Evolutionary conservation across 2,797 vertebrate species (phyloP).

Genomic region (Glossophaga mutica): DNA sequence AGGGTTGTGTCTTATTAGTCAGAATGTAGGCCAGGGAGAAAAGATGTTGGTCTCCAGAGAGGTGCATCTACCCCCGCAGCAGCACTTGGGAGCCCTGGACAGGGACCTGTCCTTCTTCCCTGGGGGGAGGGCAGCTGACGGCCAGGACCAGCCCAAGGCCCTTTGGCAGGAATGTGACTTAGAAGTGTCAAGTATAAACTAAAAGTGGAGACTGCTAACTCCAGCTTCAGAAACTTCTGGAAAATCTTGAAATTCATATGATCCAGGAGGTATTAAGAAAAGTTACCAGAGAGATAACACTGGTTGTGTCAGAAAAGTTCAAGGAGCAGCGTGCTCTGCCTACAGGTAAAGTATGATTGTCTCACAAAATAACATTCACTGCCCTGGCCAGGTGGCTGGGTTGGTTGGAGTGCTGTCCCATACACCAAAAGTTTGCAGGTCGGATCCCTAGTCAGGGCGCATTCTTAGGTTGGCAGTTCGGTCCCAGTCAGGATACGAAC

Average conservation of each 20-base stretch:
- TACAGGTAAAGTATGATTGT: slow-evolving; percentile 76
- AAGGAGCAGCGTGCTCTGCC: slow-evolving; percentile 78
- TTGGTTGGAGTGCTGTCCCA: not conserved
- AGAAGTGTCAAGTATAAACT: not conserved
- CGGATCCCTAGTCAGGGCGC: not conserved
- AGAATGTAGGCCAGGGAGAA: not conserved
- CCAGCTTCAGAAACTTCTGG: slow-evolving; percentile 86
- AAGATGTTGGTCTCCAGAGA: not conserved
- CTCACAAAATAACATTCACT: not conserved
- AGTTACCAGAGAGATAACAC: slow-evolving; percentile 79
- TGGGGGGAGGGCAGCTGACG: not conserved
- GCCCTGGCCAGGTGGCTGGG: not conserved
- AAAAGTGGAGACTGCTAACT: not conserved
- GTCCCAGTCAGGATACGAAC: not conserved
- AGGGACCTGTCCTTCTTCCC: not conserved
- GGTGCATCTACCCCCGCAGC: not conserved
- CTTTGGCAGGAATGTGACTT: not conserved
- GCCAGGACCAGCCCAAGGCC: not conserved
- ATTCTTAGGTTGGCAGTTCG: not conserved
- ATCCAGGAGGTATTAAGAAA: slow-evolving; percentile 83
- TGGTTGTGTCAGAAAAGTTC: slow-evolving; percentile 83
- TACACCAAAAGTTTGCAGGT: not conserved
- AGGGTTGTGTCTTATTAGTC: not conserved
- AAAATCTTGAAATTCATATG: slow-evolving; percentile 86
- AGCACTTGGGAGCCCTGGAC: not conserved